Evolutionary conservation across 2,113 vertebrate species (phyloP).

Genomic region (Corythornis cristatus): DNA sequence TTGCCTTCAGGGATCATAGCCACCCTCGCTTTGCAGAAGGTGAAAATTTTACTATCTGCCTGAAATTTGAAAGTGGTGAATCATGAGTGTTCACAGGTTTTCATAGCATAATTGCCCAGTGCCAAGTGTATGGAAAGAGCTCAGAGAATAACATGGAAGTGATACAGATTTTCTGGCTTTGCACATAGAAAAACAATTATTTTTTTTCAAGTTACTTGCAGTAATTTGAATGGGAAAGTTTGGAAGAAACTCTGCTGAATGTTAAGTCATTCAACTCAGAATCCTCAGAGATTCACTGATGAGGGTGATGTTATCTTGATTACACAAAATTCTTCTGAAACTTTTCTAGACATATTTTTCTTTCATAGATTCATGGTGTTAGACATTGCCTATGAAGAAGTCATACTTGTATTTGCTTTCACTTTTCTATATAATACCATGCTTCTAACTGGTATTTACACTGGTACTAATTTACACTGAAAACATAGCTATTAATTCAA

Average conservation of each 20-base stretch:
- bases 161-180: background rate
- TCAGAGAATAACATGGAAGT: background rate
- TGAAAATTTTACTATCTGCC: conserved; percentile 35
- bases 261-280: background rate
- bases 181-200: background rate
- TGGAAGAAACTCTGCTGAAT: background rate
- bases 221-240: background rate
- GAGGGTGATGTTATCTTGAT: background rate
- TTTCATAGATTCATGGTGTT: background rate
- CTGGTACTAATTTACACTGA: background rate
- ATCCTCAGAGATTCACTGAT: background rate
- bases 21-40: background rate
- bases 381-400: background rate
- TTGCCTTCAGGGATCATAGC: conserved; percentile 11
- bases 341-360: background rate
- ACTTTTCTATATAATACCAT: background rate
- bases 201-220: background rate
- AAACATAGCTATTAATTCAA: background rate
- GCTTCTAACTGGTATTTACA: background rate
- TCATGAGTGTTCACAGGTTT: conserved; percentile 7
- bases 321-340: background rate
- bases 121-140: background rate
- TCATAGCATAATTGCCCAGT: background rate
- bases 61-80: conserved; percentile 27
- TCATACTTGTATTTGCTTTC: background rate